These are phyloP conservation scores for Hemichromis elongatus DNA, from an alignment of 2,113 vertebrate genomes.

Conservation along the genomic window DNA sequence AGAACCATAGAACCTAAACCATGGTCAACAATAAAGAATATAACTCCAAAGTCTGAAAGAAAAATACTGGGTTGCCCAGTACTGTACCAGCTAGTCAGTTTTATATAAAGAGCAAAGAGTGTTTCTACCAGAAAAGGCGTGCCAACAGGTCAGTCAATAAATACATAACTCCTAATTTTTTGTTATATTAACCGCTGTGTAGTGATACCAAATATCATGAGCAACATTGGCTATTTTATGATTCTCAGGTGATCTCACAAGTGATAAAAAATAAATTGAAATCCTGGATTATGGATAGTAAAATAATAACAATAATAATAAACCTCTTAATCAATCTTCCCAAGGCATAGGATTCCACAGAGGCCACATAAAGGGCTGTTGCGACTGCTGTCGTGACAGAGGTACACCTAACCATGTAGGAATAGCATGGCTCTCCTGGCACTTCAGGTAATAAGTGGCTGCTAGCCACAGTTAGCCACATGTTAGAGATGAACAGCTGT, in stretches of 20 bases:
- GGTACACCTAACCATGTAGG: neutral
- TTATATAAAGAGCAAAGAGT: neutral
- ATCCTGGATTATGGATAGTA: neutral
- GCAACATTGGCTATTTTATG: rapidly evolving
- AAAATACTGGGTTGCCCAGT: neutral
- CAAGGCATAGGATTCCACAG: rapidly evolving
- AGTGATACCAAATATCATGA: rapidly evolving
- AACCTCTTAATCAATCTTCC: too few relatives aligned
- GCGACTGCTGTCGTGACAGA: too few relatives aligned
- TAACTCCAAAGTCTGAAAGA: neutral
- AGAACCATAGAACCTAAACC: neutral
- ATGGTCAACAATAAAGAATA: neutral
- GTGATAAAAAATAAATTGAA: neutral
- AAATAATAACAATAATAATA: too few relatives aligned
- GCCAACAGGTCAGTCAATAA: neutral
- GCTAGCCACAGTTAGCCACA: neutral
- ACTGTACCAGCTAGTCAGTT: neutral
- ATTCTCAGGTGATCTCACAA: neutral
- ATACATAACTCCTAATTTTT: neutral
- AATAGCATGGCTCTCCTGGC: rapidly evolving
- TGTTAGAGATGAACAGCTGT: rapidly evolving
- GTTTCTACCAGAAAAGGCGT: neutral
- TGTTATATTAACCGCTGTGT: neutral
- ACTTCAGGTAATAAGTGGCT: neutral
- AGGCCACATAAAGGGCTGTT: rapidly evolving